Evolutionary conservation across 2,888 invertebrate species (phyloP), one percentile per base, ranked within the genome.

Genomic region (Cinara cedri): DNA sequence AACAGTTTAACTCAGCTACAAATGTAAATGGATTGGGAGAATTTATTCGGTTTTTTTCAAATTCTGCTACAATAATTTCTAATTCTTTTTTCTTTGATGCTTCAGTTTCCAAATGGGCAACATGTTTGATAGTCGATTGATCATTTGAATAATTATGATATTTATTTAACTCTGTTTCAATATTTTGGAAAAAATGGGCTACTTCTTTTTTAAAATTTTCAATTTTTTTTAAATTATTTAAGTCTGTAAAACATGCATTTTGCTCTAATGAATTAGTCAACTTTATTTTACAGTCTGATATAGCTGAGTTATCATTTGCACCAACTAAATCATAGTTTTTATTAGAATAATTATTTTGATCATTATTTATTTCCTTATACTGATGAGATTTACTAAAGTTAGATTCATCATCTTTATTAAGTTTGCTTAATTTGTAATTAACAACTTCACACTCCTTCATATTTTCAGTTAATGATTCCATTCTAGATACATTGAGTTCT

Each of bases 1-100:
- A 65, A 16, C 1, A 54, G 21, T 51, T 60, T 16, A 78, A 42
- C 13, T 78, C 60, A 9, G 21, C 14, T 62, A 70, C 13, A 51
- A 70, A 70, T 51, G 1, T 2, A 70, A 62, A 49, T 1, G 83
- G 83, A 81, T 83, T 82, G n/a, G 83, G 83, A 68, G 82, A 78
- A 75, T 78, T 81, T n/a, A 83, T 75, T n/a, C 82, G 71, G 24
- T 80, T 80, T 14, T 72, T 71, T 82, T 83, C 82, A 82, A 83
- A 83, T 51, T 82, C 81, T 9, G 16, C 2, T 10, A 82, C 72
- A 24, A 66, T 44, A 65, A 72, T 72, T 55, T 82, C 75, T 26
- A 82, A 74, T 75, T 82, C 71, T 71, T 78, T 81, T 2, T 82
- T 71, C 13, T 63, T 75, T 14, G 75, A 76, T 44, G 76, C 81